Evolutionary conservation across 2,113 vertebrate genomes (phyloP).

Genomic region (Pygoscelis antarcticus): DNA sequence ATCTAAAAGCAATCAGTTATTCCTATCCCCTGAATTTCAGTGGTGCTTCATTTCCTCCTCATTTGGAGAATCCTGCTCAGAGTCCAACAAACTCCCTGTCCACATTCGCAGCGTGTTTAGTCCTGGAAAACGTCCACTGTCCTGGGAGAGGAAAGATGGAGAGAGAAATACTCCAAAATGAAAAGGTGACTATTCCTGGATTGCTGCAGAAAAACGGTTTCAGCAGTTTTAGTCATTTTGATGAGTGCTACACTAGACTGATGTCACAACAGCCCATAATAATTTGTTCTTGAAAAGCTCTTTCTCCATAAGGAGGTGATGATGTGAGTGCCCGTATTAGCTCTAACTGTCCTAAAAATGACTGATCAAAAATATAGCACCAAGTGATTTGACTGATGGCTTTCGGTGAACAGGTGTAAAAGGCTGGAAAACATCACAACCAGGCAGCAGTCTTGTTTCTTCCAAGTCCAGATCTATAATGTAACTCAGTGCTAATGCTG

Average conservation of each 20-base stretch:
- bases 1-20: neutral
- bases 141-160: neutral
- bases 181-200: neutral
- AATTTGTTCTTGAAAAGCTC: constrained; percentile 7
- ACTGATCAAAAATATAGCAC: neutral
- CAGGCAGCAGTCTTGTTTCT: neutral
- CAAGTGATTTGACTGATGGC: neutral
- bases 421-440: neutral
- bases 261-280: neutral
- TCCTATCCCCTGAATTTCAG: neutral
- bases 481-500: constrained; percentile 31
- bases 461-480: neutral
- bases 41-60: neutral
- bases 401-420: neutral
- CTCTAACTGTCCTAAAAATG: neutral
- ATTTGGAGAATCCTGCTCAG: neutral
- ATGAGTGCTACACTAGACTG: neutral
- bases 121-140: neutral
- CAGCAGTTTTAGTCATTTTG: neutral
- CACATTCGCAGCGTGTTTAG: neutral
- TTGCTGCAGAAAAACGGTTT: neutral
- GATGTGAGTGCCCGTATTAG: neutral
- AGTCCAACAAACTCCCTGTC: neutral
- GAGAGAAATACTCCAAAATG: neutral
- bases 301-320: neutral